Evolutionary conservation across 2,888 invertebrate species (phyloP).

Genomic region (Dryocosmus kuriphilus): DNA sequence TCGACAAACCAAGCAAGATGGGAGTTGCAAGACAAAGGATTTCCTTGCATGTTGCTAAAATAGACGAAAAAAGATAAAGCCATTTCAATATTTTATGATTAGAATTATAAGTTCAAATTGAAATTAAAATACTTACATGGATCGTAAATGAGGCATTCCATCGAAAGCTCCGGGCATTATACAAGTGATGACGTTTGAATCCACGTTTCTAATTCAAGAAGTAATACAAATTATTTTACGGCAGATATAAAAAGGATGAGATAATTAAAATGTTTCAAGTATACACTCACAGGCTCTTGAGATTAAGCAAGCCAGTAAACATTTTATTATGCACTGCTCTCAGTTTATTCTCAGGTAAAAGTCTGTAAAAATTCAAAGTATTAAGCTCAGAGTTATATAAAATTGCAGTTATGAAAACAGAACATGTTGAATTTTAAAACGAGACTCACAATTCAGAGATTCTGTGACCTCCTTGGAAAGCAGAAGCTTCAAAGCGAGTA

Average conservation of each 20-base stretch:
- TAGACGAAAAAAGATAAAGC: slow-evolving; percentile 1
- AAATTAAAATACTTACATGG: slow-evolving; percentile 84
- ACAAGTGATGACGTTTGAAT: slow-evolving; percentile 93
- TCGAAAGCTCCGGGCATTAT: slow-evolving; percentile 96
- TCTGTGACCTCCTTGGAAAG: slow-evolving; percentile 94
- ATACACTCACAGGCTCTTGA: slow-evolving; percentile 86
- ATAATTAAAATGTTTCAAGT: slow-evolving; percentile 19
- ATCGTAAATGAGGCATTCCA: slow-evolving; percentile 86
- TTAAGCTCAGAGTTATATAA: background rate
- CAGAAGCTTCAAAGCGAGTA: slow-evolving; percentile 92
- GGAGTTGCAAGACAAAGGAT: slow-evolving; percentile 96
- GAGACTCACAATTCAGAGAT: slow-evolving; percentile 89
- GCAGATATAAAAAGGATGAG: slow-evolving; percentile 5
- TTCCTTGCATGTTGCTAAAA: slow-evolving; percentile 88
- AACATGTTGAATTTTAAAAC: background rate
- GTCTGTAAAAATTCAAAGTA: slow-evolving; percentile 77
- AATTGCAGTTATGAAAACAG: slow-evolving; percentile 12
- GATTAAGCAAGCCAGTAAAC: slow-evolving; percentile 92
- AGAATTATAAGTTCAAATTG: slow-evolving; percentile 12
- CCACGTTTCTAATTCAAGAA: slow-evolving; percentile 84
- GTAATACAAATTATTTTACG: slow-evolving; percentile 33
- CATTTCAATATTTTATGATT: background rate
- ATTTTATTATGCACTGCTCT: slow-evolving; percentile 94
- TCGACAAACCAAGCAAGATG: slow-evolving; percentile 94
- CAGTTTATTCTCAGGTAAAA: slow-evolving; percentile 93